A percentile compares a stretch with the other conserved stretches of the same genome.
These are phyloP conservation scores for Gymnobelideus leadbeateri DNA, from an alignment of 2,113 vertebrate species.

Conservation along the genomic window DNA sequence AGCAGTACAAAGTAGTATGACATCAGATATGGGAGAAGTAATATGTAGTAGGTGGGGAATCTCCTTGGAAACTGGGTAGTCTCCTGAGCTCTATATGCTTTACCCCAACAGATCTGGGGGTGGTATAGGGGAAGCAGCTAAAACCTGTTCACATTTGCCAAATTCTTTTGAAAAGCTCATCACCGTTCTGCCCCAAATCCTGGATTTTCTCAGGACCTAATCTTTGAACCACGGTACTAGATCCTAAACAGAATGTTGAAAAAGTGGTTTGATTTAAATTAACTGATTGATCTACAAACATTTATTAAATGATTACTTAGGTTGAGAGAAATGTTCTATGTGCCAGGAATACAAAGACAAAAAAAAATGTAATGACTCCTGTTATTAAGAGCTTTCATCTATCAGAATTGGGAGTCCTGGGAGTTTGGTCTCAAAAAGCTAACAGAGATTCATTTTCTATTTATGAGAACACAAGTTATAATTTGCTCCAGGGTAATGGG, in stretches of 20 bases:
- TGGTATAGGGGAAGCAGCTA: not conserved
- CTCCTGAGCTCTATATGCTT: not conserved
- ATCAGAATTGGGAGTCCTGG: not conserved
- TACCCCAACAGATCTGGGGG: not conserved
- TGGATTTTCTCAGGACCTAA: not conserved
- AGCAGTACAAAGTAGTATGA: not conserved
- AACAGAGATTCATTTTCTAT: not conserved
- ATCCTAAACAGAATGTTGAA: not conserved
- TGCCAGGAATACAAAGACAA: not conserved
- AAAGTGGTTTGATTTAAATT: no score
- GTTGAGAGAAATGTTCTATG: not conserved
- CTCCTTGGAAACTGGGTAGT: not conserved
- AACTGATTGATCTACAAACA: not conserved
- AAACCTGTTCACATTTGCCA: not conserved
- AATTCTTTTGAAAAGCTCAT: not conserved
- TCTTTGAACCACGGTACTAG: not conserved
- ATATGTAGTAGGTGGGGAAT: not conserved
- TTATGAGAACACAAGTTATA: not conserved
- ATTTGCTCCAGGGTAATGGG: not conserved
- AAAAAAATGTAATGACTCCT: not conserved
- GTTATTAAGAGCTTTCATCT: not conserved
- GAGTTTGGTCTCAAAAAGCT: not conserved
- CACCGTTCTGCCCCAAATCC: not conserved
- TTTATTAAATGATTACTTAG: not conserved
- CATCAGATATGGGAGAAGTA: not conserved